These are phyloP conservation scores for Uloborus diversus DNA, from an alignment of 1,140 invertebrate species.

Conservation along the genomic window DNA sequence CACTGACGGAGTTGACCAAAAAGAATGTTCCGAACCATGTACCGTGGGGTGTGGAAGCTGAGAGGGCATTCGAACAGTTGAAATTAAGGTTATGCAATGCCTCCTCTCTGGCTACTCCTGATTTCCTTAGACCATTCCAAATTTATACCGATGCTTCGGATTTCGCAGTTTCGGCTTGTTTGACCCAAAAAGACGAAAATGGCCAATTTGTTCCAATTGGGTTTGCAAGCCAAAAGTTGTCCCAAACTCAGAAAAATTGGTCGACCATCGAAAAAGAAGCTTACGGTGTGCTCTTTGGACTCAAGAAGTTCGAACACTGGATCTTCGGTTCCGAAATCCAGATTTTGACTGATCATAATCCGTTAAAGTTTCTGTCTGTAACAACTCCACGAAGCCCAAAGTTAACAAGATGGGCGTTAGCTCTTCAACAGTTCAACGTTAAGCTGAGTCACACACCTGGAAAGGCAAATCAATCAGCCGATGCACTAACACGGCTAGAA, in stretches of 20 bases:
- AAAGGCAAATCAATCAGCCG: not conserved
- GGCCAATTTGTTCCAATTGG: not conserved
- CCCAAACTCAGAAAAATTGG: not conserved
- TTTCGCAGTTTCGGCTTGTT: not conserved
- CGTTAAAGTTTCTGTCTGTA: not conserved
- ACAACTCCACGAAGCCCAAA: not conserved
- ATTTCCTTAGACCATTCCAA: not conserved
- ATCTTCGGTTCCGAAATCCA: not conserved
- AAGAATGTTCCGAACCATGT: too few relatives aligned
- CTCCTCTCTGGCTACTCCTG: too few relatives aligned
- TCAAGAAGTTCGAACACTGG: slow-evolving; percentile 1
- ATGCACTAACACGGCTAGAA: not conserved
- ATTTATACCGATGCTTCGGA: not conserved
- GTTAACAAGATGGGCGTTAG: slow-evolving; percentile 6
- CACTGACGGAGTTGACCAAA: too few relatives aligned
- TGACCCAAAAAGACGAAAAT: not conserved
- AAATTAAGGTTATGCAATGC: too few relatives aligned
- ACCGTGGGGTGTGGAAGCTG: too few relatives aligned
- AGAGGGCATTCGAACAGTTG: too few relatives aligned
- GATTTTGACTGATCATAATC: slow-evolving; percentile 39
- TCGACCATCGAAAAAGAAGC: slow-evolving; percentile 13
- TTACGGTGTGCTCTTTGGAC: not conserved
- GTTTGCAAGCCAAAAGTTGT: slow-evolving; percentile 5
- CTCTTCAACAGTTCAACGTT: not conserved
- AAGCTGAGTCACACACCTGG: not conserved